Conservation (phyloP, 2,113 vertebrate genomes). For the Parus major region DNA sequence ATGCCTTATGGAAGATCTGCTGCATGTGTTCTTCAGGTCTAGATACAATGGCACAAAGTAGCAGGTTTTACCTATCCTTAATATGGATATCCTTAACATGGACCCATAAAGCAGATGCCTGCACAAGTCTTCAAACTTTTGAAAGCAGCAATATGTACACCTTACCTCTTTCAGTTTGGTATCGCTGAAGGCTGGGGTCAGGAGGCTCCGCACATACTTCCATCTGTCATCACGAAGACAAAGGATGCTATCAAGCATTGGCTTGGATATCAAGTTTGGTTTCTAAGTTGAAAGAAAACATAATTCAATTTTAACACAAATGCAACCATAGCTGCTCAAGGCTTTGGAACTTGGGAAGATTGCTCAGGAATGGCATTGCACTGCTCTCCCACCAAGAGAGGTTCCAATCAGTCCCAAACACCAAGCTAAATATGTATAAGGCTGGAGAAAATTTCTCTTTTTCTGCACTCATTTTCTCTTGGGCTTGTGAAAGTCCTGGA, state of each 20-base stretch:
- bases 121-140: background rate
- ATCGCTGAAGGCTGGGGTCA: constrained; percentile 85
- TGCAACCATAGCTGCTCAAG: background rate
- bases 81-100: background rate
- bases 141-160: background rate
- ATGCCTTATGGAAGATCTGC: accelerated
- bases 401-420: background rate
- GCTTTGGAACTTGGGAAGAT: background rate
- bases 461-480: background rate
- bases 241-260: constrained; percentile 85
- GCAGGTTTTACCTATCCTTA: background rate
- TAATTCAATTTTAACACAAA: background rate
- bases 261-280: constrained; percentile 74
- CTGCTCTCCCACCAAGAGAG: background rate
- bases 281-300: constrained; percentile 59
- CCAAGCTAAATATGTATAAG: background rate
- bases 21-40: background rate
- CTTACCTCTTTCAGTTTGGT: constrained; percentile 87
- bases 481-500: background rate
- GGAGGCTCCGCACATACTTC: constrained; percentile 82
- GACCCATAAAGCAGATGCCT: background rate
- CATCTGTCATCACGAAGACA: constrained; percentile 85
- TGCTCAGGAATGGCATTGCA: background rate
- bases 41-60: background rate
- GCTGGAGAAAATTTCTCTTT: background rate